phyloP scores from a whole-genome alignment of 2,888 invertebrate genomes.

The Oscheius sp. region DNA sequence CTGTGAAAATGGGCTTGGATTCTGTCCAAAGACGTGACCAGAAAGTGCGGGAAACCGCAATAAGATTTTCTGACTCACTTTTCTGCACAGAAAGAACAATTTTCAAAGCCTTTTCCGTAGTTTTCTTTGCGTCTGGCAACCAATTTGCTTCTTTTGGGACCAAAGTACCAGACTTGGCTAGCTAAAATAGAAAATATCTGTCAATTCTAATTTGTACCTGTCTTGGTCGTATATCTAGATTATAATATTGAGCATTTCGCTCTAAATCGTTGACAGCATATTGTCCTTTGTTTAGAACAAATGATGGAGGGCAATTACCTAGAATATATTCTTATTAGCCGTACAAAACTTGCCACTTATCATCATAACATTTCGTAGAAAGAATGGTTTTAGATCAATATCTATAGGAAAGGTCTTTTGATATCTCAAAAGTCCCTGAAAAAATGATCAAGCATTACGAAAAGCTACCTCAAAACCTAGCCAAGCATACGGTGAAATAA shows the following conservation, averaged over 20 bases:
- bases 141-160: not conserved
- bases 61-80: not conserved
- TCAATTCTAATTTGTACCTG: not conserved
- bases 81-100: not conserved
- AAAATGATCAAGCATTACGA: not conserved
- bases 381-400: not conserved
- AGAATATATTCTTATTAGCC: not conserved
- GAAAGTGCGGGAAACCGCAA: not conserved
- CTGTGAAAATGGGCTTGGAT: not conserved
- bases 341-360: not conserved
- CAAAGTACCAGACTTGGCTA: not conserved
- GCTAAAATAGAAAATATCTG: not conserved
- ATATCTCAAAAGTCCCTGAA: not conserved
- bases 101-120: not conserved
- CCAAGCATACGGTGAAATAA: slow-evolving; percentile 1
- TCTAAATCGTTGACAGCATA: not conserved
- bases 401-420: not conserved
- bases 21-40: not conserved
- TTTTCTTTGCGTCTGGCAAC: not conserved
- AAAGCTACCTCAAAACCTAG: not conserved
- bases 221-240: not conserved
- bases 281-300: not conserved
- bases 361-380: not conserved
- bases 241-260: not conserved
- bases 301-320: not conserved